These are phyloP conservation scores for Drosophila littoralis DNA, from an alignment of 1,140 invertebrate genomes.

Conservation along the genomic window DNA sequence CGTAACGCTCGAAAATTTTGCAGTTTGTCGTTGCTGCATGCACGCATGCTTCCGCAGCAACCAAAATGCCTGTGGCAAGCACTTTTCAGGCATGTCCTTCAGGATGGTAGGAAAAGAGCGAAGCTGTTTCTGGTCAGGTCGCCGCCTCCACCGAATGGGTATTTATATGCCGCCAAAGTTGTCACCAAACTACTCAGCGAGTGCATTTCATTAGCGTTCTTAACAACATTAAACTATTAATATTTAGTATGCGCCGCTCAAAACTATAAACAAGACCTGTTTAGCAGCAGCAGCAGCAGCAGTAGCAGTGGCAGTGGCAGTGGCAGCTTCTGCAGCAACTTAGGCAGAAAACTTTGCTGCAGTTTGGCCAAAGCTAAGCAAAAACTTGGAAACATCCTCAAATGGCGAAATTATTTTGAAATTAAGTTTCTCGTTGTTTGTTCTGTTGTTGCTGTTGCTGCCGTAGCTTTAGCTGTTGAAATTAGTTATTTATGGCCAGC, in stretches of 20 bases:
- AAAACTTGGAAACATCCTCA: constrained; percentile 55
- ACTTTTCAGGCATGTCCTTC: constrained; percentile 62
- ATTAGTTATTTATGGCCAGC: constrained; percentile 75
- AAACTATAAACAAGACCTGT: constrained; percentile 68
- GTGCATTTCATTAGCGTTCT: constrained; percentile 77
- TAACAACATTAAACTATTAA: constrained; percentile 78
- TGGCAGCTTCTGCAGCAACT: constrained; percentile 24
- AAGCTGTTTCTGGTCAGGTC: constrained; percentile 55
- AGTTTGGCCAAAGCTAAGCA: constrained; percentile 49
- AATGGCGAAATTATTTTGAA: constrained; percentile 74
- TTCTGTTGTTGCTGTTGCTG: constrained; percentile 12
- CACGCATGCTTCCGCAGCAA: constrained; percentile 68
- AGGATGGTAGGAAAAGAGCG: constrained; percentile 16
- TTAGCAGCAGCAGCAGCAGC: no score
- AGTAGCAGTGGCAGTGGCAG: constrained; percentile 21
- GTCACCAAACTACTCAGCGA: constrained; percentile 32
- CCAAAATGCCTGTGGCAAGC: constrained; percentile 70
- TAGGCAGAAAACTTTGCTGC: constrained; percentile 62
- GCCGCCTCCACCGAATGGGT: constrained; percentile 43
- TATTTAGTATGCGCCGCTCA: constrained; percentile 57
- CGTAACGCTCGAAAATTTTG: constrained; percentile 65
- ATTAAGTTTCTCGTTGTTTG: constrained; percentile 65
- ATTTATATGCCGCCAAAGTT: constrained; percentile 63
- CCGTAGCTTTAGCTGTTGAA: constrained; percentile 35
- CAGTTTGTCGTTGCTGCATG: constrained; percentile 76